A percentile compares a stretch with the other conserved stretches of the same genome.
phyloP scores from a whole-genome alignment of 2,113 vertebrate genomes.

The Hyla sarda region DNA sequence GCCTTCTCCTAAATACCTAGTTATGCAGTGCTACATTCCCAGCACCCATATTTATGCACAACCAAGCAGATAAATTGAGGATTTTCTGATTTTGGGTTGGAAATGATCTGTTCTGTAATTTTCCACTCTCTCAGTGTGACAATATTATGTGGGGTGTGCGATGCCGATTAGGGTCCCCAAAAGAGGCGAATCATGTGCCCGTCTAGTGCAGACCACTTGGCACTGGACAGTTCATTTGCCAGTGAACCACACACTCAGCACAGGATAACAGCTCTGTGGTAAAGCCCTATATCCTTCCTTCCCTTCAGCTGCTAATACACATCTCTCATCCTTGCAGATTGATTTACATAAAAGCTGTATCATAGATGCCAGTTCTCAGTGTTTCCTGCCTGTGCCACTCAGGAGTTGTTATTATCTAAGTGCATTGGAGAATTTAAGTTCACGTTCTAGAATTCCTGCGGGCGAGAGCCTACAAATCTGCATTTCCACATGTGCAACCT shows the following conservation, averaged over 20 bases:
- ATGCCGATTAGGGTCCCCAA: background rate
- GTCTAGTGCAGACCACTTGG: background rate
- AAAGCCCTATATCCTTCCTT: background rate
- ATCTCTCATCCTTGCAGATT: slow-evolving; percentile 39
- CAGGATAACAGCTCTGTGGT: background rate
- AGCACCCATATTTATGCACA: background rate
- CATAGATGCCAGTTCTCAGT: slow-evolving; percentile 22
- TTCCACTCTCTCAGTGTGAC: too few species aligned
- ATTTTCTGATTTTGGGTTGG: background rate
- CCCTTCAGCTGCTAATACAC: slow-evolving; percentile 24
- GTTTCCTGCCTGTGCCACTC: slow-evolving; percentile 22
- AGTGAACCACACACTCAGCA: background rate
- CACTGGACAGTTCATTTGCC: background rate
- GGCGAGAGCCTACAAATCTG: background rate
- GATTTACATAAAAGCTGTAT: slow-evolving; percentile 29
- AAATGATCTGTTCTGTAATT: background rate
- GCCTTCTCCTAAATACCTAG: background rate
- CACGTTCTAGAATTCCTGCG: background rate
- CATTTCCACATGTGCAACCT: background rate
- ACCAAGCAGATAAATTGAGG: background rate
- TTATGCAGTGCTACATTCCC: background rate
- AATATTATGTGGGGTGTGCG: background rate
- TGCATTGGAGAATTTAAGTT: background rate
- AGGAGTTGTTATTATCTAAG: slow-evolving; percentile 18
- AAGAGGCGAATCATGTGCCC: background rate